These are phyloP conservation scores for Cichlasoma orientale DNA, from an alignment of 2,797 vertebrate species.

Conservation along the genomic window DNA sequence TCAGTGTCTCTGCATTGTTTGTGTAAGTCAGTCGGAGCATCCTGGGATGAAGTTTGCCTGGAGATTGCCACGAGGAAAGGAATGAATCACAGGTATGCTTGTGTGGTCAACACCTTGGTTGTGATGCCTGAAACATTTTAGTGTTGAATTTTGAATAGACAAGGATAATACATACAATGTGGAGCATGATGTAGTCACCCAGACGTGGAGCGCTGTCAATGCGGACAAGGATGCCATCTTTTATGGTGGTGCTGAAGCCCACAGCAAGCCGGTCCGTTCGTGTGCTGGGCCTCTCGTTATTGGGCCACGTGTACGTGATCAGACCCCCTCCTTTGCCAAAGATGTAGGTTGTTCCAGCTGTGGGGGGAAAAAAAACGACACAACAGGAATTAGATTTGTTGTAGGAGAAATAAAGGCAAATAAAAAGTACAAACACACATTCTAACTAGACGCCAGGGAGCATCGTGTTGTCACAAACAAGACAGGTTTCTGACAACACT, in stretches of 20 bases:
- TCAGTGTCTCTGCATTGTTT: constrained; percentile 31
- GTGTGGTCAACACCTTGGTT: constrained; percentile 14
- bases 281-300: constrained; percentile 95
- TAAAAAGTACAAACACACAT: constrained; percentile 29
- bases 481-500: constrained; percentile 33
- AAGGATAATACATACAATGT: constrained; percentile 88
- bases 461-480: constrained; percentile 14
- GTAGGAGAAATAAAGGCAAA: not conserved
- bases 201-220: constrained; percentile 95
- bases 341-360: constrained; percentile 96
- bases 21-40: constrained; percentile 33
- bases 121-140: not conserved
- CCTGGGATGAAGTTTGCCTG: constrained; percentile 7
- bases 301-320: constrained; percentile 96
- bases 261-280: constrained; percentile 94
- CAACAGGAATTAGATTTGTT: constrained; percentile 12
- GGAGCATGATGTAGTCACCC: constrained; percentile 96
- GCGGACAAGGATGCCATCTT: constrained; percentile 94
- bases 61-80: constrained; percentile 5
- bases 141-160: not conserved
- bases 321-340: constrained; percentile 96
- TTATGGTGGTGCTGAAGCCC: constrained; percentile 96
- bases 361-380: constrained; percentile 8
- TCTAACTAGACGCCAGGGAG: constrained; percentile 50
- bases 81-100: constrained; percentile 22